Conservation (phyloP, 2,888 invertebrate species). For the Drosophila falleni region DNA sequence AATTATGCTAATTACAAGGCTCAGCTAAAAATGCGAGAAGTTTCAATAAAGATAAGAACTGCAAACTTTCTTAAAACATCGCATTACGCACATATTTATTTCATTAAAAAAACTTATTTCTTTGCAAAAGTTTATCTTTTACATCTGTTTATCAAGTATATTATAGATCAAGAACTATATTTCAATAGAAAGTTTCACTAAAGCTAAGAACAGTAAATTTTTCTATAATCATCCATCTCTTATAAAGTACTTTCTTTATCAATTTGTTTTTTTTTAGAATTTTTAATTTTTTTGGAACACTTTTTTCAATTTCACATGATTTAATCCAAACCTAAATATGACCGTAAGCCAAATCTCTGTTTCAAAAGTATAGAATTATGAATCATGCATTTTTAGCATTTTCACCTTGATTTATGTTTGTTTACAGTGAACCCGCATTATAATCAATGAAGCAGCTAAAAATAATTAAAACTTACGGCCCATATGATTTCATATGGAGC, state of each 20-base stretch:
- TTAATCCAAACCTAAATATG: neutral
- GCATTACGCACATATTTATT: no score
- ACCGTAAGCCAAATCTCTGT: neutral
- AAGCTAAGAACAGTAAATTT: neutral
- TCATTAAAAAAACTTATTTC: no score
- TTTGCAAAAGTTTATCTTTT: no score
- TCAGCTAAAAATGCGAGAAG: no score
- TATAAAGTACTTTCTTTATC: no score
- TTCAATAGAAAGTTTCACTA: neutral
- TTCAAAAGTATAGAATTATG: slow-evolving; percentile 6
- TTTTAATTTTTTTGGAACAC: neutral
- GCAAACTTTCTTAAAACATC: neutral
- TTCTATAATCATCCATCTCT: no score
- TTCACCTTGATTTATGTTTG: slow-evolving; percentile 28
- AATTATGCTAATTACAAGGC: slow-evolving; percentile 22
- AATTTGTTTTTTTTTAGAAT: neutral
- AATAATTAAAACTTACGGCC: slow-evolving; percentile 35
- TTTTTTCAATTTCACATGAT: neutral
- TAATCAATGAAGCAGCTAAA: slow-evolving; percentile 17
- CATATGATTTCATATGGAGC: slow-evolving; percentile 26
- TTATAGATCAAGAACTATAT: neutral
- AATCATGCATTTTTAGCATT: slow-evolving; percentile 38
- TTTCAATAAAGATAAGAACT: neutral
- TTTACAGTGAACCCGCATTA: slow-evolving; percentile 28
- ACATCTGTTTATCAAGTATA: neutral